A percentile compares a stretch with the other conserved stretches of the same genome.
These are phyloP conservation scores for Fregetta grallaria DNA, from an alignment of 2,113 vertebrate species.

Conservation along the genomic window DNA sequence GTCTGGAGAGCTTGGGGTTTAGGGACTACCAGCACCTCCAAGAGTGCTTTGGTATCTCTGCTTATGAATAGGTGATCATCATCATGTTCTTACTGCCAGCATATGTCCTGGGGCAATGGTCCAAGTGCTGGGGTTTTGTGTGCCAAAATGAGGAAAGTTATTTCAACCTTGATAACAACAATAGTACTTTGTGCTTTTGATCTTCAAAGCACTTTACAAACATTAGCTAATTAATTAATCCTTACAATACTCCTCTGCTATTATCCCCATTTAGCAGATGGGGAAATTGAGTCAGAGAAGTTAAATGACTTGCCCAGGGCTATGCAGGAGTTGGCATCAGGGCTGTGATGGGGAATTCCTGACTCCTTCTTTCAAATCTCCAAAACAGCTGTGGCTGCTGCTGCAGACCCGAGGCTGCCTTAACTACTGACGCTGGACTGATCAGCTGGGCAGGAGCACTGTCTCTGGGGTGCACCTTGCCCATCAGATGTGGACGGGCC, in stretches of 20 bases:
- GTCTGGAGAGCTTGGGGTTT: neutral
- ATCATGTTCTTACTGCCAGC: neutral
- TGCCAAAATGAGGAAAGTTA: conserved; percentile 62
- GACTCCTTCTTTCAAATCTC: conserved; percentile 1
- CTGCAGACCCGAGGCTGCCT: neutral
- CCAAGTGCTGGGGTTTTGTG: conserved; percentile 29
- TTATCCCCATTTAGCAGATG: conserved; percentile 25
- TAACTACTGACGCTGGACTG: neutral
- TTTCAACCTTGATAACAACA: conserved; percentile 61
- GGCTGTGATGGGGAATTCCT: conserved; percentile 58
- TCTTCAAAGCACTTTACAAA: conserved; percentile 50
- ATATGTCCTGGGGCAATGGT: neutral
- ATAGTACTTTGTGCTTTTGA: conserved; percentile 34
- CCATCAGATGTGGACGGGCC: neutral
- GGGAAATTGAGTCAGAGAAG: conserved; percentile 50
- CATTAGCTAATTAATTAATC: conserved; percentile 58
- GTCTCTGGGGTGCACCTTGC: neutral
- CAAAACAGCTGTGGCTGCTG: conserved; percentile 34
- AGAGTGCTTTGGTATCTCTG: neutral
- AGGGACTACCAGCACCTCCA: neutral
- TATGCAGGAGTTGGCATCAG: conserved; percentile 10
- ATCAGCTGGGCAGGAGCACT: neutral
- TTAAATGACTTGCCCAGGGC: conserved; percentile 12
- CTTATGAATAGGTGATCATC: neutral
- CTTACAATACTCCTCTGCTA: conserved; percentile 40